phyloP scores from a whole-genome alignment of 2,888 invertebrate species.

The Lasioglossum calceatum region DNA sequence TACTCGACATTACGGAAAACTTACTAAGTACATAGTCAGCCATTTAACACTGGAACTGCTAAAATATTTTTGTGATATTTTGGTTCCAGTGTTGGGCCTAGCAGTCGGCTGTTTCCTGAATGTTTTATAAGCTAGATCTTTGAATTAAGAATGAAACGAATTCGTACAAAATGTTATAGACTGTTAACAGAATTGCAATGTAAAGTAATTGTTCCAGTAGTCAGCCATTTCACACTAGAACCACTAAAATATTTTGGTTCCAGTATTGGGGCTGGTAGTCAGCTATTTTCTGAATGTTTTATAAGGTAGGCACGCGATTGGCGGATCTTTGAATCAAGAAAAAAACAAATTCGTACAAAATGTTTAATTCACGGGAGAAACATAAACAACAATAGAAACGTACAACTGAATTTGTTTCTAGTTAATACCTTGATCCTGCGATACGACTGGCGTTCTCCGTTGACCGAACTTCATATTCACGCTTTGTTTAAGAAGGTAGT shows the following conservation, averaged over 20 bases:
- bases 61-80: neutral
- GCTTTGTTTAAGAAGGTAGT: constrained; percentile 28
- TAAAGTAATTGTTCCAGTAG: neutral
- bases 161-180: neutral
- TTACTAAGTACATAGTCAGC: neutral
- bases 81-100: neutral
- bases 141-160: neutral
- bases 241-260: neutral
- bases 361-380: neutral
- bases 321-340: neutral
- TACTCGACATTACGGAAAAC: neutral
- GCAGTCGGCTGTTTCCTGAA: neutral
- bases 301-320: too few species aligned
- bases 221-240: neutral
- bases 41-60: neutral
- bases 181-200: too few species aligned
- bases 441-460: constrained; percentile 38
- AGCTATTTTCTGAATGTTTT: neutral
- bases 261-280: neutral
- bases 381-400: neutral
- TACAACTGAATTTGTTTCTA: constrained; percentile 10
- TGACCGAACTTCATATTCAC: constrained; percentile 23
- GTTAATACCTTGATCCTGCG: constrained; percentile 59
- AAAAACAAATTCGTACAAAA: neutral
- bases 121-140: too few species aligned